These are phyloP conservation scores for Hucho hucho DNA, from an alignment of 2,113 vertebrate species.

Conservation along the genomic window DNA sequence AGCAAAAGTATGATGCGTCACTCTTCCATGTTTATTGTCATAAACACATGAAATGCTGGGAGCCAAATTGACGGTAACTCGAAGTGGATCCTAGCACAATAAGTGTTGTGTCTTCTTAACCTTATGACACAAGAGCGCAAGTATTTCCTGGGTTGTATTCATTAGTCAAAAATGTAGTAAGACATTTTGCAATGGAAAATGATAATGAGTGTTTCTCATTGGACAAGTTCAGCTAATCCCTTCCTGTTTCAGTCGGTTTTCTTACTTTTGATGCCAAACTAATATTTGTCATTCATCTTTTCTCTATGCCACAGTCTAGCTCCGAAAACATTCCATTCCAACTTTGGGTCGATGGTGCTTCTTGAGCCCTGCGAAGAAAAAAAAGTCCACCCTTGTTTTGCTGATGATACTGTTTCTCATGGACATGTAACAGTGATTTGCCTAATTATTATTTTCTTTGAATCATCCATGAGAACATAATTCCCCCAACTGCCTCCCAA, in stretches of 20 bases:
- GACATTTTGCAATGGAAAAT: no score
- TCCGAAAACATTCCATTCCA: no score
- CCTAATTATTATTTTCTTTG: constrained; percentile 3
- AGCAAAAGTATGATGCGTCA: not conserved
- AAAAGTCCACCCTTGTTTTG: not conserved
- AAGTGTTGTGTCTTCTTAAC: not conserved
- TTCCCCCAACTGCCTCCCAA: not conserved
- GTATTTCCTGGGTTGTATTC: no score
- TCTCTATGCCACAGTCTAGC: no score
- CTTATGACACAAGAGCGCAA: not conserved
- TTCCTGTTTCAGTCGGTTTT: no score
- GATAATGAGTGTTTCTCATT: no score
- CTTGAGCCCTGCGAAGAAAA: not conserved
- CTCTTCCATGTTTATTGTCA: not conserved
- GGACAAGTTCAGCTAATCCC: no score
- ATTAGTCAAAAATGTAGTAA: no score
- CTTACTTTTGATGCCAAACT: no score
- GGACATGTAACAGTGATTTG: not conserved
- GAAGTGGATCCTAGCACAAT: not conserved
- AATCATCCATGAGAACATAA: not conserved
- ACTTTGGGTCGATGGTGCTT: no score
- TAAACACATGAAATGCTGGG: not conserved
- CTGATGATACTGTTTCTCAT: not conserved
- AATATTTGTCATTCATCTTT: no score
- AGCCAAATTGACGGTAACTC: not conserved